Conservation (phyloP, 2,888 invertebrate genomes). For the Octonoba sinensis region DNA sequence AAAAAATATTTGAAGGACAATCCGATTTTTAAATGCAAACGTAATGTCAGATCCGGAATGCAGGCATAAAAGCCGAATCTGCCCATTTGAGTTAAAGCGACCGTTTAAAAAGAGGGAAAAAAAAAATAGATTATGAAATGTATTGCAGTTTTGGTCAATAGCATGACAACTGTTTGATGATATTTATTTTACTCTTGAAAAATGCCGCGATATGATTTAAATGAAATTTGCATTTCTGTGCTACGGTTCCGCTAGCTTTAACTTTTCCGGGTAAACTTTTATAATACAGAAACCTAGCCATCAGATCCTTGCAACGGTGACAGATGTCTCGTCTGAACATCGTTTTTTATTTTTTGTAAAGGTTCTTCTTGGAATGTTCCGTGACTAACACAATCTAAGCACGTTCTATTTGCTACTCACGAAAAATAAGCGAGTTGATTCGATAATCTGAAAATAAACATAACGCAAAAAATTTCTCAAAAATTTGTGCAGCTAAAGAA, state of each 20-base stretch:
- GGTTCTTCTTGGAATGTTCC: neutral
- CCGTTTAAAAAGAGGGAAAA: slow-evolving; percentile 23
- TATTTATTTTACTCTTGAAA: slow-evolving; percentile 20
- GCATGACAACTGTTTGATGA: slow-evolving; percentile 22
- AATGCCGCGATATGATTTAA: slow-evolving; percentile 21
- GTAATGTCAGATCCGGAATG: slow-evolving; percentile 40
- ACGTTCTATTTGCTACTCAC: too few species aligned
- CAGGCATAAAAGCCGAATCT: slow-evolving; percentile 22
- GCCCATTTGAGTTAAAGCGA: slow-evolving; percentile 25
- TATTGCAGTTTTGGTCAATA: slow-evolving; percentile 21
- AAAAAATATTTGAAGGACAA: slow-evolving; percentile 58
- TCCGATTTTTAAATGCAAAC: slow-evolving; percentile 31
- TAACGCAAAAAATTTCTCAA: too few species aligned
- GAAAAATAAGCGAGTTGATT: too few species aligned
- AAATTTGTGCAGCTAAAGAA: too few species aligned
- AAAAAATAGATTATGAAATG: slow-evolving; percentile 27
- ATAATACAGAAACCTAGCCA: neutral
- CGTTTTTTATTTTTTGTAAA: slow-evolving; percentile 3
- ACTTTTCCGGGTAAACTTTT: slow-evolving; percentile 26
- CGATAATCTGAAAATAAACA: too few species aligned
- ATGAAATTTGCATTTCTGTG: slow-evolving; percentile 35
- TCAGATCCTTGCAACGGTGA: slow-evolving; percentile 3
- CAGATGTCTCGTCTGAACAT: slow-evolving; percentile 2
- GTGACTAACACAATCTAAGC: too few species aligned
- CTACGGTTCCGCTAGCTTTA: slow-evolving; percentile 28